Base-by-base conservation (phyloP, 2,888 invertebrate species). In the Drosophila planitibia region DNA sequence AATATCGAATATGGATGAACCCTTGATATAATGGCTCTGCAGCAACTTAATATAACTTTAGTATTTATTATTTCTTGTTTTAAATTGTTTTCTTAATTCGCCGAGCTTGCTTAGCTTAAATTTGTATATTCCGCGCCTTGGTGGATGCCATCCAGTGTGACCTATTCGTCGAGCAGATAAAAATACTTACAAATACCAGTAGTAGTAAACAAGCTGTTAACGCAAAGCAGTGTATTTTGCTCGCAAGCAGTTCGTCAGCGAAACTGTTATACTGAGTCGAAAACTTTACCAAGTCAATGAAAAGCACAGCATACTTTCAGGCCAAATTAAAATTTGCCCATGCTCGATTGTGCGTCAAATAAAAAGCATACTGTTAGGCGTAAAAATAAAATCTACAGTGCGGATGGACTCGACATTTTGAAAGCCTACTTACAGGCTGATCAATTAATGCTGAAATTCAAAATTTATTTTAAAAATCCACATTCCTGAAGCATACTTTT, bases 51-150 rank as follows among this genome's bases (percentile, higher is more conserved):
- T 9, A 10, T 5, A 51, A 47, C 0, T 2, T 52, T 19, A 3
- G 2, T 19, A 30, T 19, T 12, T 14, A 32, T 32, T 7, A 5
- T 35, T 35, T 6, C n/a, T 14, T 22, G 2, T 4, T 33, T 32
- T 53, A 33, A 53, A 14, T 32, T 32, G 7, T 14, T 14, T 33
- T 22, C 32, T n/a, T 3, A 19, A 32, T 4, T 16, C 14, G 16
- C 0, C 4, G 14, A n/a, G 12, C 5, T 30, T 12, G 1, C 10
- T 51, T 3, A n/a, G 6, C 4, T 52, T 30, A 0, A 1, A 4
- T 52, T 28, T n/a, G 35, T 1, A 28, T 39, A 55, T 19, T 0
- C 28, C 1, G 37, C 28, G 55, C 37, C 37, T 30, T 1, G 3
- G 0, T 3, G 1, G 16, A 16, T 7, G 3, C 12, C 19, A n/a